Base-by-base conservation (phyloP, 1,140 invertebrate species). In the Cylas formicarius region DNA sequence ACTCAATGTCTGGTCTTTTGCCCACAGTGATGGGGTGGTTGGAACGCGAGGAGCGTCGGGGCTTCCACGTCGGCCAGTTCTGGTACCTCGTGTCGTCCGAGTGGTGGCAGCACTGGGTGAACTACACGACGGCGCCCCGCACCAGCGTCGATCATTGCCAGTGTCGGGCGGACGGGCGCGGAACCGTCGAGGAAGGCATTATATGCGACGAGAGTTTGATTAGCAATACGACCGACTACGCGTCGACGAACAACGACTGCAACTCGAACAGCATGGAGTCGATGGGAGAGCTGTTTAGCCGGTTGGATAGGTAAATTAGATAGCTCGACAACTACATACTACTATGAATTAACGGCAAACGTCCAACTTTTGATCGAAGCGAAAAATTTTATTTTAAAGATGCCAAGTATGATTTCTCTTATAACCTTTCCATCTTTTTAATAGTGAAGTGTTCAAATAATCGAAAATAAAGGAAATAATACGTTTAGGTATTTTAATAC, bases 11-110 rank as follows among this genome's bases (percentile, higher is more conserved):
- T 21, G 6, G 3, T 14, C 23, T 50, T 56, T 42, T 50, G 39
- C 10, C 60, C 54, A 4, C 51, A 75, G 82, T 91, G 2, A 72
- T 77, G 28, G 79, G 81, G 1, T 92, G 88, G 87, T 63, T 90
- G 32, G 70, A 77, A 9, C 72, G 88, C 31, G 85, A 88, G 61
- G 78, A 83, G 50, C 71, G 74, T 11, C 73, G 83, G 27, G 82
- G 84, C 0, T 78, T 83, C 52, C 66, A 75, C 24, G 74, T 83
- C 14, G 86, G 86, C 2, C 86, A 90, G 67, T 83, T 88, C 61
- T 91, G 86, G 86, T 90, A 90, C 69, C 72, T 92, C 35, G 78
- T 91, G 32, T 75, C 78, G 3, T 78, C 81, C 23, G 78, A 84
- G 45, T 92, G 89, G 89, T 92, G 87, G 86, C 73, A 72, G 27